Conservation (phyloP, 2,113 vertebrate species). For the Upupa epops region DNA sequence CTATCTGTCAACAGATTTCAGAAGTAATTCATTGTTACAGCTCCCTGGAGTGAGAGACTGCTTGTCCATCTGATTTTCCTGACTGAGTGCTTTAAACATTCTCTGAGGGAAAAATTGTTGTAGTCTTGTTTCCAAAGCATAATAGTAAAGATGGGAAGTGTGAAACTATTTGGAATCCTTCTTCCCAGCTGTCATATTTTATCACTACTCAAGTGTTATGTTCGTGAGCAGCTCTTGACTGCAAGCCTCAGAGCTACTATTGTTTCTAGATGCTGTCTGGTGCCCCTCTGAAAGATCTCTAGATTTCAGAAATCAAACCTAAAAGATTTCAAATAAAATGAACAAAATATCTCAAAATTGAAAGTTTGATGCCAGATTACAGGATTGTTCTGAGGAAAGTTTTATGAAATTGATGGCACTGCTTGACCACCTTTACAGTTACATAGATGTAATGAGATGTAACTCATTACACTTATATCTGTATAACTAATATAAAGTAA, state of each 20-base stretch:
- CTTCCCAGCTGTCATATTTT: slow-evolving; percentile 61
- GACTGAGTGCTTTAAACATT: slow-evolving; percentile 55
- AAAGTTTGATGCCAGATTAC: background rate
- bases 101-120: slow-evolving; percentile 50
- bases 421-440: background rate
- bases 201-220: slow-evolving; percentile 12
- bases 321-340: background rate
- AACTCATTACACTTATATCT: no score
- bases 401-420: background rate
- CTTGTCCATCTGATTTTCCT: slow-evolving; percentile 69
- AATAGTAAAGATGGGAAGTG: slow-evolving; percentile 36
- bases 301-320: slow-evolving; percentile 4
- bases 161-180: slow-evolving; percentile 57
- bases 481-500: no score
- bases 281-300: background rate
- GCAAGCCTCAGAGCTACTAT: slow-evolving; percentile 25
- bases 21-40: slow-evolving; percentile 60
- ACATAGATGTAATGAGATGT: background rate
- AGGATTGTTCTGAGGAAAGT: background rate
- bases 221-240: slow-evolving; percentile 26
- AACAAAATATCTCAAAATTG: background rate
- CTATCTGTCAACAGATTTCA: slow-evolving; percentile 73
- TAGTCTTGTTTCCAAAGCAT: slow-evolving; percentile 19
- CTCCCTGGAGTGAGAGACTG: slow-evolving; percentile 66
- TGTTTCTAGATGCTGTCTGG: background rate